Conservation (phyloP, 2,797 vertebrate genomes). For the Tolypeutes matacus region DNA sequence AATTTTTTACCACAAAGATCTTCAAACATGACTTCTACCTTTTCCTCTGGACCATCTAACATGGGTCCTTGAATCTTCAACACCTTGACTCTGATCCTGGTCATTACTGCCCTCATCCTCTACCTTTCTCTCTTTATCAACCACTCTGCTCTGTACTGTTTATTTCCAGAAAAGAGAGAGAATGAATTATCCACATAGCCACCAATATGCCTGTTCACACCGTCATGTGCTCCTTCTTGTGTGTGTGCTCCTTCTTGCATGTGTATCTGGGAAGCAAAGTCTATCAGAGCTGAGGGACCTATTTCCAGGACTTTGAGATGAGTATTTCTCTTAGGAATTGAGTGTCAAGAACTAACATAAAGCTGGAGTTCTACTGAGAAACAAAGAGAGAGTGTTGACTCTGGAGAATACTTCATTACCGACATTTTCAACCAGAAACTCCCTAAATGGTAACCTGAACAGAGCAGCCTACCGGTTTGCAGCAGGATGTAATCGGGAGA, state of each 20-base stretch:
- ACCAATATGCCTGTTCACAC: not conserved
- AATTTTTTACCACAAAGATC: not conserved
- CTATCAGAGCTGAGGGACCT: not conserved
- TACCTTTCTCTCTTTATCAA: not conserved
- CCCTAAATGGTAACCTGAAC: not conserved
- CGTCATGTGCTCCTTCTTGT: not conserved
- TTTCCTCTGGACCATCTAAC: not conserved
- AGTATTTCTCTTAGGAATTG: not conserved
- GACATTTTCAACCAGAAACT: no score
- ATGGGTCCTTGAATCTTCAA: not conserved
- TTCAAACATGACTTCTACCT: not conserved
- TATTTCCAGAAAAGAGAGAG: not conserved
- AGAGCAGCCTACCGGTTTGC: not conserved
- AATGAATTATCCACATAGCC: not conserved
- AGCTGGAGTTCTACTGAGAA: conserved; percentile 7
- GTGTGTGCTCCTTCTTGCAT: not conserved
- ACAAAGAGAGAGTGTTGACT: not conserved
- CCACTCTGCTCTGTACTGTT: not conserved
- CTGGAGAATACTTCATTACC: not conserved
- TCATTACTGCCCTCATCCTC: not conserved
- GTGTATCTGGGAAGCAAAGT: not conserved
- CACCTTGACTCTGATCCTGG: not conserved
- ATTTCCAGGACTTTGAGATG: not conserved
- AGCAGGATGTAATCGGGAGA: not conserved
- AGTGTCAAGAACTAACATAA: not conserved